Conservation (phyloP, 2,888 invertebrate genomes). For the Drosophila picticornis region DNA sequence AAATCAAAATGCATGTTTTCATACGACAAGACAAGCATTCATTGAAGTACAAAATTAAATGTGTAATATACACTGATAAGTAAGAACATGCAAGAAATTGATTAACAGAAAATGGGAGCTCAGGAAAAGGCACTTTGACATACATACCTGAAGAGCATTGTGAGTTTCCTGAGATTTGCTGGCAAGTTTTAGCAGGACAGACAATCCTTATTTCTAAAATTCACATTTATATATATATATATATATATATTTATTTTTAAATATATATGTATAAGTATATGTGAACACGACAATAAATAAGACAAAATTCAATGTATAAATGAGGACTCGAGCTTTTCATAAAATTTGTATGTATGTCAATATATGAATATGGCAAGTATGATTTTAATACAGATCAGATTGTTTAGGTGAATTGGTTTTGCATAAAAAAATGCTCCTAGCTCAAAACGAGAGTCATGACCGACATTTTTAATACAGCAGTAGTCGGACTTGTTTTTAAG, state of each 20-base stretch:
- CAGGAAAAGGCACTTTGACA: conserved; percentile 10
- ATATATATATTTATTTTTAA: conserved; percentile 11
- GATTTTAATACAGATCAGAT: not conserved
- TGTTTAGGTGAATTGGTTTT: not conserved
- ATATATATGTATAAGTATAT: conserved; percentile 17
- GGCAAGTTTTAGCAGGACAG: conserved; percentile 91
- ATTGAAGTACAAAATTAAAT: not conserved
- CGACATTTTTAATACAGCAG: conserved; percentile 1
- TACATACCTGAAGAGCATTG: conserved; percentile 89
- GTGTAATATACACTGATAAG: conserved; percentile 1
- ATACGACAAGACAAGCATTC: conserved; percentile 13
- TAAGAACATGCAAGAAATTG: conserved; percentile 19
- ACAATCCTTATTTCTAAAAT: conserved; percentile 90
- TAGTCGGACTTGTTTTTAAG: not conserved
- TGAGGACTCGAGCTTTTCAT: conserved; percentile 2
- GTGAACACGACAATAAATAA: conserved; percentile 6
- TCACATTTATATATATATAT: conserved; percentile 34
- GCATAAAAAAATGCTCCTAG: conserved; percentile 9
- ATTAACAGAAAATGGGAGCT: conserved; percentile 3
- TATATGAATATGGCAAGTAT: not conserved
- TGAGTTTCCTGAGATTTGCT: conserved; percentile 90
- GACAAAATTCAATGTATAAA: conserved; percentile 9
- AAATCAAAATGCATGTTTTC: not conserved
- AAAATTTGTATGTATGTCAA: not conserved
- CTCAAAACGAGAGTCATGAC: not conserved